Conservation (phyloP, 2,113 vertebrate species). For the Tupaia tana region DNA sequence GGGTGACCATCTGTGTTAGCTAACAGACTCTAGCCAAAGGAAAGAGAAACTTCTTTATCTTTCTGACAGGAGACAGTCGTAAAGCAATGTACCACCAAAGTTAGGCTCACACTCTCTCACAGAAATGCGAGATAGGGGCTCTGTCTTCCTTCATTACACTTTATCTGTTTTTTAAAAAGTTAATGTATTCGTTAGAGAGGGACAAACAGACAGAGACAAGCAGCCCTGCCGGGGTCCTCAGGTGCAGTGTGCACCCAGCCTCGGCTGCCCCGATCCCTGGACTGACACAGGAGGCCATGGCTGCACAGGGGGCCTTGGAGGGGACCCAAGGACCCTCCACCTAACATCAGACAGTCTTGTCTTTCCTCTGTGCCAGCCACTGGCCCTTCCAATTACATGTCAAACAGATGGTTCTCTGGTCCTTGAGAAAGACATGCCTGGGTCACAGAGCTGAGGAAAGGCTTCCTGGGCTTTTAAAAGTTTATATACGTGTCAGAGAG, state of each 20-base stretch:
- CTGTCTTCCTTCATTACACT: not conserved
- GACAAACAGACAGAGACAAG: too few species aligned
- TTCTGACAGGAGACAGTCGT: not conserved
- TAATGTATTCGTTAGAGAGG: too few species aligned
- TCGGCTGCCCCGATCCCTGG: too few species aligned
- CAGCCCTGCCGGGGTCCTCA: too few species aligned
- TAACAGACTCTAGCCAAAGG: not conserved
- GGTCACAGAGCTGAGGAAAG: not conserved
- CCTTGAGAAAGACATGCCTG: slow-evolving; percentile 10
- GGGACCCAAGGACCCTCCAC: too few species aligned
- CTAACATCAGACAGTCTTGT: too few species aligned
- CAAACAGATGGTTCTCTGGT: not conserved
- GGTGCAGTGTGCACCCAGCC: too few species aligned
- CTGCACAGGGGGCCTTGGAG: too few species aligned
- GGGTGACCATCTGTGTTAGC: not conserved
- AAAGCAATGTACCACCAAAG: not conserved
- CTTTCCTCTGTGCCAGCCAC: too few species aligned
- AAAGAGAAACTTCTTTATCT: not conserved
- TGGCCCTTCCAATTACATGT: not conserved
- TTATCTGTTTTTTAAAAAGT: too few species aligned
- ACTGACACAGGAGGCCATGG: too few species aligned
- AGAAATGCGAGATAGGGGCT: not conserved
- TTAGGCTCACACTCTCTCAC: not conserved
- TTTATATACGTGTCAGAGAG: not conserved
- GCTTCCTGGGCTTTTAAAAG: not conserved